Conservation (phyloP, 2,113 vertebrate species). For the Lepisosteus oculatus region DNA sequence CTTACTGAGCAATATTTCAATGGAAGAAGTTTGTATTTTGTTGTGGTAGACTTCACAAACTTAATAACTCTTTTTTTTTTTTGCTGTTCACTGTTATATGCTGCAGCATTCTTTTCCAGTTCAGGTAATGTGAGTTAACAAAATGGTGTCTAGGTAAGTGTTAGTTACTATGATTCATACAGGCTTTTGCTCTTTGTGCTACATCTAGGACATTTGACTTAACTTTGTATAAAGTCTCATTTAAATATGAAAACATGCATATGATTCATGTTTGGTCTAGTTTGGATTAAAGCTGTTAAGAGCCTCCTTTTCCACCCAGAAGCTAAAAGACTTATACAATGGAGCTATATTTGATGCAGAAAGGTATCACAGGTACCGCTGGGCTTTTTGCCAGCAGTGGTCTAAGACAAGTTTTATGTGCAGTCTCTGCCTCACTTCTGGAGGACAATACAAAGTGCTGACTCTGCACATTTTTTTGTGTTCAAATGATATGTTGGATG, state of each 20-base stretch:
- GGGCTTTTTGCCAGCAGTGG: not conserved
- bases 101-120: not conserved
- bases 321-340: not conserved
- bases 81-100: not conserved
- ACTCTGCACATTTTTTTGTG: constrained; percentile 6
- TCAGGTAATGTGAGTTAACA: not conserved
- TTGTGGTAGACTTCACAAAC: not conserved
- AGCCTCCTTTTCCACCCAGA: not conserved
- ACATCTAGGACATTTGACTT: no score
- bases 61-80: not conserved
- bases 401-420: not conserved
- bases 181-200: no score
- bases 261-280: constrained; percentile 6
- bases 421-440: not conserved
- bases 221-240: no score
- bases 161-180: no score
- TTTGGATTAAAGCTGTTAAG: not conserved
- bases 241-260: no score
- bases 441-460: constrained; percentile 9
- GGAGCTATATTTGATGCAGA: not conserved
- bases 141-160: not conserved
- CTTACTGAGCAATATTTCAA: constrained; percentile 27
- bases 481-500: not conserved
- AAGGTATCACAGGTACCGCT: not conserved
- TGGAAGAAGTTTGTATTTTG: constrained; percentile 17